phyloP scores from a whole-genome alignment of 2,797 vertebrate genomes.

The Sciaenops ocellatus region DNA sequence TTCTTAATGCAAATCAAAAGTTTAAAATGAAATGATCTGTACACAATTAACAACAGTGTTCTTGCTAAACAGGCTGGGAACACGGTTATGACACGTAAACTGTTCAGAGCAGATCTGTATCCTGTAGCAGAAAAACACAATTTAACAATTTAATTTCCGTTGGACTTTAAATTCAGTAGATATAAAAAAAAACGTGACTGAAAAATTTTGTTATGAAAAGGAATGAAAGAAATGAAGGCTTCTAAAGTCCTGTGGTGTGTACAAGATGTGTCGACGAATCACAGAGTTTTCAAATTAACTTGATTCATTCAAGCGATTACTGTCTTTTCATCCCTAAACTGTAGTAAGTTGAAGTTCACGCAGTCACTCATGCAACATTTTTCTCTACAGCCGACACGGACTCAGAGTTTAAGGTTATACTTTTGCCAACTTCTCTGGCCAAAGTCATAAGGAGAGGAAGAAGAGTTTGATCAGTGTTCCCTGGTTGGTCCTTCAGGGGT shows the following conservation, averaged over 20 bases:
- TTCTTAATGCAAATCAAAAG: background rate
- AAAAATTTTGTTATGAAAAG: conserved; percentile 12
- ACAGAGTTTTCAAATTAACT: conserved; percentile 46
- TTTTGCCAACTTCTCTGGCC: conserved; percentile 38
- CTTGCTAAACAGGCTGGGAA: background rate
- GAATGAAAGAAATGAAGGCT: conserved; percentile 27
- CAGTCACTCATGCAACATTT: conserved; percentile 48
- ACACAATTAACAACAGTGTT: background rate
- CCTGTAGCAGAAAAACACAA: background rate
- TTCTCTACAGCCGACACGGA: conserved; percentile 31
- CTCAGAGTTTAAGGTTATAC: conserved; percentile 43
- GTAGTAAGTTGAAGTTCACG: conserved; percentile 43
- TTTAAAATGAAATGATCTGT: background rate
- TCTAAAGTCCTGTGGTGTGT: background rate
- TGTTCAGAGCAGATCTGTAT: conserved; percentile 1
- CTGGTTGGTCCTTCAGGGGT: conserved; percentile 38
- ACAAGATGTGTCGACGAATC: conserved; percentile 38
- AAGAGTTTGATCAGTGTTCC: conserved; percentile 57
- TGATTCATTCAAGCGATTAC: conserved; percentile 34
- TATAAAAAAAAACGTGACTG: background rate
- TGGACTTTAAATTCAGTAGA: conserved; percentile 14
- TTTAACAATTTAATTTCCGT: conserved; percentile 1
- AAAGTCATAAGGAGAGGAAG: conserved; percentile 55
- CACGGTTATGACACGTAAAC: background rate
- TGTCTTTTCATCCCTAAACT: conserved; percentile 48